Percentiles rank a stretch among this genome's conserved stretches.
Evolutionary conservation across 2,888 invertebrate species (phyloP).

Genomic region (Endotricha flammealis): DNA sequence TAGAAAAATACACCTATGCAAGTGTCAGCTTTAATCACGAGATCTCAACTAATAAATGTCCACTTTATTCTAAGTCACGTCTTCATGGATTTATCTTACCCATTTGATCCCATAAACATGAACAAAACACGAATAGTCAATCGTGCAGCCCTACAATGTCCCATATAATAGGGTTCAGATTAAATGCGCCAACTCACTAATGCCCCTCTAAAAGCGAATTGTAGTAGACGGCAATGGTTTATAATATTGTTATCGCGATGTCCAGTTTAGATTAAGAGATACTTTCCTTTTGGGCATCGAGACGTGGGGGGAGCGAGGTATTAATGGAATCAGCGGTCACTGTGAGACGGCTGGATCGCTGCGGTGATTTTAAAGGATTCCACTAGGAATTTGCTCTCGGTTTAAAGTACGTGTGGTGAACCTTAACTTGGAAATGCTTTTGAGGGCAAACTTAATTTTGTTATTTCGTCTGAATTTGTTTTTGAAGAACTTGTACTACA

Average conservation of each 20-base stretch:
- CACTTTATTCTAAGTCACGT: slow-evolving; percentile 8
- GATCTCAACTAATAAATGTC: not conserved
- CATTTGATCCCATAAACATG: slow-evolving; percentile 33
- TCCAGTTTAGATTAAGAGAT: slow-evolving; percentile 65
- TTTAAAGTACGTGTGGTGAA: slow-evolving; percentile 44
- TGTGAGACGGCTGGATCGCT: slow-evolving; percentile 39
- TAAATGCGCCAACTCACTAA: slow-evolving; percentile 62
- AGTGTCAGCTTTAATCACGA: too few relatives aligned
- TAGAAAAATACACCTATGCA: too few relatives aligned
- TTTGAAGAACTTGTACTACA: too few relatives aligned
- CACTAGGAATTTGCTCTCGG: slow-evolving; percentile 43
- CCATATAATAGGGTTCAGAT: slow-evolving; percentile 55
- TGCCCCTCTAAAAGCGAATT: slow-evolving; percentile 69
- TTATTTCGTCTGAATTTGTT: too few relatives aligned
- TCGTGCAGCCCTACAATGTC: slow-evolving; percentile 31
- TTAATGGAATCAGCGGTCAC: slow-evolving; percentile 63
- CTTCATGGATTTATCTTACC: slow-evolving; percentile 27
- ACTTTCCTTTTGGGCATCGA: slow-evolving; percentile 41
- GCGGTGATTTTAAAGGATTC: slow-evolving; percentile 59
- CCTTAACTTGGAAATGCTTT: slow-evolving; percentile 44
- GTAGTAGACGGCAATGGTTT: slow-evolving; percentile 62
- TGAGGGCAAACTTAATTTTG: slow-evolving; percentile 32
- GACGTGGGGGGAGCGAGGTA: slow-evolving; percentile 27
- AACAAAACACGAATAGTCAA: slow-evolving; percentile 16
- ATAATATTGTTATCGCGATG: slow-evolving; percentile 66